A percentile compares a stretch with the other conserved stretches of the same genome.
Conservation (phyloP, 2,113 vertebrate genomes). For the Azemiops feae region DNA sequence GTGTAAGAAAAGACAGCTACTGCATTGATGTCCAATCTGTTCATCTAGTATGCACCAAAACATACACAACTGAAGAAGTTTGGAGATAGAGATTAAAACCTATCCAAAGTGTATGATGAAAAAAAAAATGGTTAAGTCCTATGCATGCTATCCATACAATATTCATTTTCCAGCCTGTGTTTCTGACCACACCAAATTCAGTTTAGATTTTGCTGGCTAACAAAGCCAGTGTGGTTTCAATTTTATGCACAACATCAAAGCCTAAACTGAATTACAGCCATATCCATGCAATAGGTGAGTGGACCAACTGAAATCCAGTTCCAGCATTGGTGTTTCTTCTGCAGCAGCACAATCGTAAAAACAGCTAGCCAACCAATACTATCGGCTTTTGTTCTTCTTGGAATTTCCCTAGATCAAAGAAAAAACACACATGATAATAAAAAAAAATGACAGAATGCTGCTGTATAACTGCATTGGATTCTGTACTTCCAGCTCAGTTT, state of each 20-base stretch:
- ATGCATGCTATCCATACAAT: conserved; percentile 66
- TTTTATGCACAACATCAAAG: conserved; percentile 63
- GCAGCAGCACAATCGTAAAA: conserved; percentile 49
- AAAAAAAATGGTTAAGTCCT: conserved; percentile 69
- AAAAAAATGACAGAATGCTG: conserved; percentile 1
- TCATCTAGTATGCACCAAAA: conserved; percentile 65
- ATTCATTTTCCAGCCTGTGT: conserved; percentile 53
- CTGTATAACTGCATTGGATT: neutral
- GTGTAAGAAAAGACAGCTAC: conserved; percentile 57
- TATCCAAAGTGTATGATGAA: conserved; percentile 76
- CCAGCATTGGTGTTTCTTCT: conserved; percentile 35
- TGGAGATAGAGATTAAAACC: conserved; percentile 73
- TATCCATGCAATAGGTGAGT: conserved; percentile 42
- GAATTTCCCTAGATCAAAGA: conserved; percentile 82
- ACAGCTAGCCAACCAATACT: conserved; percentile 57
- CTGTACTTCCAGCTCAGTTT: neutral
- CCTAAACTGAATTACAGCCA: conserved; percentile 40
- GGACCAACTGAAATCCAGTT: conserved; percentile 42
- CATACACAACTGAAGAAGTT: conserved; percentile 70
- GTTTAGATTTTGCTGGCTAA: conserved; percentile 47
- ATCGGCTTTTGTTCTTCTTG: conserved; percentile 95
- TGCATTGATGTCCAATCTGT: conserved; percentile 61
- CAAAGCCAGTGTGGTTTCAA: conserved; percentile 54
- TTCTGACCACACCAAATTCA: conserved; percentile 54
- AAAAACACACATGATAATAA: conserved; percentile 20